Evolutionary conservation across 2,888 invertebrate genomes (phyloP).

Genomic region (Nephrotoma guestfalica): DNA sequence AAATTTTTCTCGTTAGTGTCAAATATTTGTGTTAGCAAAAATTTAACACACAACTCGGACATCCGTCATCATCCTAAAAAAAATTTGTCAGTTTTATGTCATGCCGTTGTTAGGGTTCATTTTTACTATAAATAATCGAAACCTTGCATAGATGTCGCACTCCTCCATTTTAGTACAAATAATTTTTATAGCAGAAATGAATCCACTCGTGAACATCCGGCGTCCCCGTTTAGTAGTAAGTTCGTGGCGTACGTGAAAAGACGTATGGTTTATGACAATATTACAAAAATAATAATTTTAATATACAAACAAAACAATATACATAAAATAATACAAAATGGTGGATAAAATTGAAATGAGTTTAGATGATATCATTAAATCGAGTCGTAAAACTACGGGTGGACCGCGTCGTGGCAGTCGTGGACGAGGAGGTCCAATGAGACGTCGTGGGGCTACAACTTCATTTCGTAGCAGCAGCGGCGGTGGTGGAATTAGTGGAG

Average conservation of each 20-base stretch:
- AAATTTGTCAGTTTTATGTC: no score
- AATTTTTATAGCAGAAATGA: neutral
- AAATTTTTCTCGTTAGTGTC: no score
- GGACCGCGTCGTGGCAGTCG: slow-evolving; percentile 39
- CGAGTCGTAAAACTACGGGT: slow-evolving; percentile 49
- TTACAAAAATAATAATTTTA: neutral
- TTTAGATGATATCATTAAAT: slow-evolving; percentile 91
- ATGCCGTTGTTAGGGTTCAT: no score
- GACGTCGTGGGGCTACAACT: slow-evolving; percentile 36
- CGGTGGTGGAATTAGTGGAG: slow-evolving; percentile 23
- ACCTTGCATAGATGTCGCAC: neutral
- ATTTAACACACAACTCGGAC: no score
- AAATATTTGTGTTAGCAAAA: no score
- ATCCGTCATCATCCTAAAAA: no score
- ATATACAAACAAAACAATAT: neutral
- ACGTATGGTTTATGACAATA: neutral
- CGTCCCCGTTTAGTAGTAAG: neutral
- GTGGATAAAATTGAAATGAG: slow-evolving; percentile 95
- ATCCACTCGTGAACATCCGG: neutral
- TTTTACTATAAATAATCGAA: no score
- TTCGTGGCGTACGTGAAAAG: neutral
- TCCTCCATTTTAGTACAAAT: neutral
- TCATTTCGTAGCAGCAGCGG: slow-evolving; percentile 23
- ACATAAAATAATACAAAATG: slow-evolving; percentile 43
- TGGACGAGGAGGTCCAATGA: slow-evolving; percentile 35